phyloP scores from a whole-genome alignment of 1,140 invertebrate species.

The Wasmannia auropunctata region DNA sequence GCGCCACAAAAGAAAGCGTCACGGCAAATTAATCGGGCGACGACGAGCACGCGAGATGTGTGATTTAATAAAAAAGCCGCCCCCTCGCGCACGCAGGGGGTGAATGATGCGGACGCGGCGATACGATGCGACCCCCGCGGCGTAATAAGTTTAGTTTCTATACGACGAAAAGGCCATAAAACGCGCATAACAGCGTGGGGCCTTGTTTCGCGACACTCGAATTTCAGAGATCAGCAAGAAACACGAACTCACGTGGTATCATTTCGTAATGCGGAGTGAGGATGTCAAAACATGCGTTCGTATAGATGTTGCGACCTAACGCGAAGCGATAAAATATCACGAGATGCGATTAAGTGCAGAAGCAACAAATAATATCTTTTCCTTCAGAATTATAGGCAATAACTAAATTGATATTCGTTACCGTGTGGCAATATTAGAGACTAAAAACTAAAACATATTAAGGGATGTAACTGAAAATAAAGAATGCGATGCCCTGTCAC shows the following conservation, averaged over 20 bases:
- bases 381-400: not conserved
- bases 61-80: constrained; percentile 83
- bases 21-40: constrained; percentile 83
- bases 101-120: constrained; percentile 65
- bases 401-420: not conserved
- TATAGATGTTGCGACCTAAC: not conserved
- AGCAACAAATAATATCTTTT: not conserved
- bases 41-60: constrained; percentile 80
- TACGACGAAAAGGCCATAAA: constrained; percentile 82
- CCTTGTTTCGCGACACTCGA: constrained; percentile 75
- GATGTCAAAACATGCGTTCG: constrained; percentile 6
- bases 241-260: not conserved
- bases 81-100: constrained; percentile 71
- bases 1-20: constrained; percentile 80
- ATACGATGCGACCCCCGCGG: constrained; percentile 74
- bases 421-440: not conserved
- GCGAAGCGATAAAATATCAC: constrained; percentile 23
- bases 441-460: not conserved
- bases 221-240: constrained; percentile 60
- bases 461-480: not conserved
- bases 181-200: constrained; percentile 81
- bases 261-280: not conserved
- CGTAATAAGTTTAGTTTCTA: constrained; percentile 85
- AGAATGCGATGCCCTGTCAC: not conserved
- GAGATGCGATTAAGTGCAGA: not conserved